phyloP scores from a whole-genome alignment of 2,888 invertebrate genomes.

The Lochmaea capreae region DNA sequence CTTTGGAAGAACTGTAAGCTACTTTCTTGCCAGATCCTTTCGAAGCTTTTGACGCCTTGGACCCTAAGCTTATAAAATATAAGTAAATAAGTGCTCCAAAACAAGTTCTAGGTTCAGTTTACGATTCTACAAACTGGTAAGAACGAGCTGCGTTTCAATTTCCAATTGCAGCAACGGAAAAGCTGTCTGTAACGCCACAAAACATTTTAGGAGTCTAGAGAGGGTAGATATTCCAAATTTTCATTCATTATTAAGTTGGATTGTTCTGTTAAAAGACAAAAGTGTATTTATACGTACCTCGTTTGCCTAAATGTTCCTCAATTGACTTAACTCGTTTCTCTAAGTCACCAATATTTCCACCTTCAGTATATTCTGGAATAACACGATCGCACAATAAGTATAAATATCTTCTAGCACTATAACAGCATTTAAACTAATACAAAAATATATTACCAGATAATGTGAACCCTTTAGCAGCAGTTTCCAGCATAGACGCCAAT shows the following conservation, averaged over 20 bases:
- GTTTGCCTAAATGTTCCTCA: background rate
- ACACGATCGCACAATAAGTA: background rate
- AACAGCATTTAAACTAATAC: too few species aligned
- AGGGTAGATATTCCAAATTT: too few species aligned
- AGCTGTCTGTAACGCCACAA: too few species aligned
- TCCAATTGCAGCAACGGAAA: too few species aligned
- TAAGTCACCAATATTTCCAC: background rate
- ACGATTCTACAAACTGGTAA: too few species aligned
- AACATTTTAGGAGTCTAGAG: too few species aligned
- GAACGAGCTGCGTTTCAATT: too few species aligned
- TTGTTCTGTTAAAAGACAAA: too few species aligned
- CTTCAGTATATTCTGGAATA: background rate
- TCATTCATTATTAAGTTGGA: too few species aligned
- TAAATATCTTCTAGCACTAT: background rate
- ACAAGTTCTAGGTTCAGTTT: too few species aligned
- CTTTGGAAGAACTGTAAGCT: background rate
- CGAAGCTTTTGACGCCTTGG: background rate
- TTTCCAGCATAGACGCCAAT: conserved; percentile 72
- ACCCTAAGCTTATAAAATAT: background rate
- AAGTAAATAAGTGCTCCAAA: background rate
- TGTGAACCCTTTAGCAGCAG: conserved; percentile 64
- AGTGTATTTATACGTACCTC: background rate
- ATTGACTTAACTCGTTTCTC: conserved; percentile 15
- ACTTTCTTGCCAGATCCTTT: background rate
- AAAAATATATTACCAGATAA: background rate